Base-by-base conservation (phyloP, 2,888 invertebrate species). In the Luperina testacea region DNA sequence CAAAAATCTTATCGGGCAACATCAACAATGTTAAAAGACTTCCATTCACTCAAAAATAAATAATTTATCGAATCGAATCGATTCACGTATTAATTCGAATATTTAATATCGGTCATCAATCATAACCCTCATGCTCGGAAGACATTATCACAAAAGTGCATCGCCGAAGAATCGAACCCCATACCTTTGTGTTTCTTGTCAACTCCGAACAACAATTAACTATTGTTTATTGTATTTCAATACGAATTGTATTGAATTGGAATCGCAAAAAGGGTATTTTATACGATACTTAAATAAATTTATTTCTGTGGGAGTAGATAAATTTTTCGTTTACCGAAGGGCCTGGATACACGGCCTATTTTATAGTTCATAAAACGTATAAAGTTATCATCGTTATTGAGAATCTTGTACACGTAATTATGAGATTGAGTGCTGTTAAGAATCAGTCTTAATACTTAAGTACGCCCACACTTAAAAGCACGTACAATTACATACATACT, bases 71-170 rank as follows among this genome's bases (percentile, higher is more conserved):
- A 89, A 87, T 88, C 83, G 89, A 92, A 92, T 93, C 94, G 93
- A 94, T 94, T 94, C 95, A 94, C 92, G 94, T 95, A 94, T 95
- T 95, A 94, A 95, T 95, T 95, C 94, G 90, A 91, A 93, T 93
- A 90, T 90, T 90, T 92, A 91, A 94, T 94, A 94, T 94, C 92
- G 93, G 86, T 89, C 95, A 95, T 96, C 95, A 95, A 96, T 96
- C 96, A 96, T 96, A 96, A 94, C 87, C 88, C 90, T 91, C 93
- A 90, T 92, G 92, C 92, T 90, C 90, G 75, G 81, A 83, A 82
- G 94, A 95, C 94, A 91, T 91, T 95, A 96, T 96, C 96, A 89
- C 91, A 90, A 87, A 89, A 92, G 91, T 91, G 90, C 90, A 94
- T 95, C 95, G 89, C 90, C 91, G 92, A 80, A 84, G 88, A 88